Base-by-base conservation (phyloP, 2,888 invertebrate genomes). In the Thera britannica region DNA sequence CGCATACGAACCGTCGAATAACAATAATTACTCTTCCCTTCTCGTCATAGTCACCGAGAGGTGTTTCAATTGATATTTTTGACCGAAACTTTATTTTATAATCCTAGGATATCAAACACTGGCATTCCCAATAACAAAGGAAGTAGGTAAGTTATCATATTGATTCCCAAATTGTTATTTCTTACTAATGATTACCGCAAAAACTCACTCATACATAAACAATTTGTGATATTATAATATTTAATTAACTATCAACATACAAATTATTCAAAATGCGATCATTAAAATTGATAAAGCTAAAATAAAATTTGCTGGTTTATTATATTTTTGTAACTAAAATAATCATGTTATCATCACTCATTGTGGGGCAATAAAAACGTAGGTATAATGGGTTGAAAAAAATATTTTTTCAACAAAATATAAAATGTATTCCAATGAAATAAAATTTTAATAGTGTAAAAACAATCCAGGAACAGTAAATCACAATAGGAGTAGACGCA, bases 1-100 rank as follows among this genome's bases (percentile, higher is more conserved):
- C 87, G 83, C 90, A 88, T 85, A 83, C 88, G 87, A 88, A 87
- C 92, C 90, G 91, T 91, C 91, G 89, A 92, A 91, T 93, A 92
- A 90, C 89, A 90, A 90, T 93, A 91, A 93, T 93, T 92, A 92
- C 89, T 90, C 90, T 90, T 88, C 86, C 82, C 84, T 83, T 58
- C 61, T 67, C 61, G 76, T 84, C 84, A 84, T 83, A 84, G 80
- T 80, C 79, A 79, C 79, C 78, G 74, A 77, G 55, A 57, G 38
- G 36, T 38, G 38, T 61, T 57, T 54, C 51, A 58, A 65, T 49
- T 63, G 44, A 9, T 57, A 68, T 46, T 36, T 2, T 51, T 52
- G 41, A 41, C 41, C 11, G 4, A 51, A 36, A 52, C n/a, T 62
- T 49, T 56, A 56, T 34, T 1, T 41, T 7, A 41, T 7, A 41